Percentiles rank a stretch among this genome's conserved stretches.
phyloP scores from a whole-genome alignment of 2,888 invertebrate genomes.

The Heliconius aoede region DNA sequence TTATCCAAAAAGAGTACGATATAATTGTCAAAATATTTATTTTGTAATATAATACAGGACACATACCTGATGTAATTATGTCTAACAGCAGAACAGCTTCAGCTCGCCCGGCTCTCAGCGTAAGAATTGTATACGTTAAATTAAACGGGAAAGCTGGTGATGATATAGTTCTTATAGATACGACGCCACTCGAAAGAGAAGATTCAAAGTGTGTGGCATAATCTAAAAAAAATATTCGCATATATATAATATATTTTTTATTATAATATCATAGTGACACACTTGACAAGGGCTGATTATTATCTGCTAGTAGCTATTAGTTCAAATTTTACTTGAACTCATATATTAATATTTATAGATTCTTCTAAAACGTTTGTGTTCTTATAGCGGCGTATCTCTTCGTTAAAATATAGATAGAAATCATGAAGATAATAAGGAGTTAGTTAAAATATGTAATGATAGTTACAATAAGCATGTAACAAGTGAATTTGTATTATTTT shows the following conservation, averaged over 20 bases:
- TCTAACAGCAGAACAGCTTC: constrained; percentile 59
- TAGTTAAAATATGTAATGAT: background rate
- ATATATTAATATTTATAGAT: too few relatives aligned
- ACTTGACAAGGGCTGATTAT: too few relatives aligned
- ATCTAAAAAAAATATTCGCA: constrained; percentile 54
- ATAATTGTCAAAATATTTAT: too few relatives aligned
- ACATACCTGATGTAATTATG: constrained; percentile 22
- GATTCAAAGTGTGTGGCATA: constrained; percentile 59
- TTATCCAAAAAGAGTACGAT: too few relatives aligned
- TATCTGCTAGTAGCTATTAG: too few relatives aligned
- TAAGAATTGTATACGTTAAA: constrained; percentile 56
- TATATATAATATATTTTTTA: too few relatives aligned
- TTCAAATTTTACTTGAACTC: too few relatives aligned
- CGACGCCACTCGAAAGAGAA: constrained; percentile 50
- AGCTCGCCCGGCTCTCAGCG: constrained; percentile 59
- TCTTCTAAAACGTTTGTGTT: too few relatives aligned
- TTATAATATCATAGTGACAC: too few relatives aligned
- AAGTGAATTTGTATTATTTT: background rate
- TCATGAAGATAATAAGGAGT: background rate
- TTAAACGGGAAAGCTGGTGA: constrained; percentile 54
- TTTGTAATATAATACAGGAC: too few relatives aligned
- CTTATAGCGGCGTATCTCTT: too few relatives aligned
- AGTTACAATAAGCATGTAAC: background rate
- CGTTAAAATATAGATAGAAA: background rate
- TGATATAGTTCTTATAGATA: constrained; percentile 53